Percentiles rank a stretch among this genome's conserved stretches.
Evolutionary conservation across 2,113 vertebrate species (phyloP).

Genomic region (Apodemus sylvaticus): DNA sequence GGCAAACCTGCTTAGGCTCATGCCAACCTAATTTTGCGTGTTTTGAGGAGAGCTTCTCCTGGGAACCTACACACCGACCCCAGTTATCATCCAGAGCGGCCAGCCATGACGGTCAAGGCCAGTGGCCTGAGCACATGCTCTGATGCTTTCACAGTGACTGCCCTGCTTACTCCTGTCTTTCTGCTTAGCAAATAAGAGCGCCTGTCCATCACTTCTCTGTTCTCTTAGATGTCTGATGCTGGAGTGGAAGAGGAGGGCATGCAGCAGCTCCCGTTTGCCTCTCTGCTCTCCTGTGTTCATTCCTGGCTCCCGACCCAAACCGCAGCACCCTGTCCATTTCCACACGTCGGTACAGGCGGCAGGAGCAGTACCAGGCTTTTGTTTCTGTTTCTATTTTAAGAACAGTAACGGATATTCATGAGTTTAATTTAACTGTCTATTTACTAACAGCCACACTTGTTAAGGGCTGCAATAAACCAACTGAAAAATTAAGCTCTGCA

Average conservation of each 20-base stretch:
- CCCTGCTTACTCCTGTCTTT: no score
- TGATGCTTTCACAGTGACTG: not conserved
- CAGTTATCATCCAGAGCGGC: not conserved
- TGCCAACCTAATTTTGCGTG: not conserved
- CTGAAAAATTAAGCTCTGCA: slow-evolving; percentile 80
- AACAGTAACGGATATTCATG: slow-evolving; percentile 75
- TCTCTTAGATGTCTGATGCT: not conserved
- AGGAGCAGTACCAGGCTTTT: slow-evolving; percentile 64
- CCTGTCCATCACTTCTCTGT: slow-evolving; percentile 8
- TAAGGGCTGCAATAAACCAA: slow-evolving; percentile 79
- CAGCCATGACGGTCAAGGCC: not conserved
- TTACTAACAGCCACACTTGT: slow-evolving; percentile 75
- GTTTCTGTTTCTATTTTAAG: slow-evolving; percentile 74
- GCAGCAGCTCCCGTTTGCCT: slow-evolving; percentile 4
- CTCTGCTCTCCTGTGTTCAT: slow-evolving; percentile 68
- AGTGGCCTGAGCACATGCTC: not conserved
- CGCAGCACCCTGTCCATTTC: slow-evolving; percentile 36
- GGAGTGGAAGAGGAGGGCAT: slow-evolving; percentile 32
- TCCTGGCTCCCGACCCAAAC: slow-evolving; percentile 61
- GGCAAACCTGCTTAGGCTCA: not conserved
- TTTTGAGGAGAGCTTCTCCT: not conserved
- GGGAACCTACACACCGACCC: not conserved
- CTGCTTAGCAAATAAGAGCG: not conserved
- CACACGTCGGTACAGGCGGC: slow-evolving; percentile 51
- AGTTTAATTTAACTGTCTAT: slow-evolving; percentile 77